Percentiles rank a stretch among this genome's conserved stretches.
Conservation (phyloP, 2,113 vertebrate species). For the Muscicapa adusta region DNA sequence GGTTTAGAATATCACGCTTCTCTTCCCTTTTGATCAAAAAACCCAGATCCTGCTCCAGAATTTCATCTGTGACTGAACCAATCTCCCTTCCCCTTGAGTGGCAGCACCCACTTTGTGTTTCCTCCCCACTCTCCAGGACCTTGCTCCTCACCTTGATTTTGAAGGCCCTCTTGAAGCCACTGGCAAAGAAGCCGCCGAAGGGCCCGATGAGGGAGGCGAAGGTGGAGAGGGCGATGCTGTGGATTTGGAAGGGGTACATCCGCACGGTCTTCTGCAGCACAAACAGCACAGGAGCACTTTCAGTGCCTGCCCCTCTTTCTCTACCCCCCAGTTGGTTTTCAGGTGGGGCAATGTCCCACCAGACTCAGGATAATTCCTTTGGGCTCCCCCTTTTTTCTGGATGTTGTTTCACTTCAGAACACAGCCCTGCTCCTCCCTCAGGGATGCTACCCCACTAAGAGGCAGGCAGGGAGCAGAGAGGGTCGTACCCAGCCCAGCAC, state of each 20-base stretch:
- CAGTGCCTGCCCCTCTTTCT: background rate
- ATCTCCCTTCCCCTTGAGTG: background rate
- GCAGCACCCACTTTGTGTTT: background rate
- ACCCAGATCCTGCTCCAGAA: background rate
- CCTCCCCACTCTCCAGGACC: background rate
- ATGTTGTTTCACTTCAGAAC: background rate
- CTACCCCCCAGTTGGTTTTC: background rate
- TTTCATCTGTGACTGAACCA: background rate
- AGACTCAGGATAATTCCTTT: background rate
- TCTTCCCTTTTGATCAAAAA: background rate
- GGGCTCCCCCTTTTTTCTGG: background rate
- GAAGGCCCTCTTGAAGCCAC: constrained; percentile 97
- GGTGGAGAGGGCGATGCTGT: constrained; percentile 93
- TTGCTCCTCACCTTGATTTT: constrained; percentile 89
- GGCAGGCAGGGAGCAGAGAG: too few relatives aligned
- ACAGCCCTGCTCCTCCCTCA: too few relatives aligned
- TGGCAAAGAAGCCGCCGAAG: constrained; percentile 96
- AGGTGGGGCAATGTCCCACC: background rate
- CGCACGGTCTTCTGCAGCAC: constrained; percentile 82
- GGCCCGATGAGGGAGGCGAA: constrained; percentile 96
- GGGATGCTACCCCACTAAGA: background rate
- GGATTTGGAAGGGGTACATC: constrained; percentile 97
- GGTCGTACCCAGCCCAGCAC: constrained; percentile 87
- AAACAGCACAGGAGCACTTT: background rate
- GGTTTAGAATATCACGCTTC: background rate